phyloP scores from a whole-genome alignment of 2,113 vertebrate species.

The Myotis lucifugus region DNA sequence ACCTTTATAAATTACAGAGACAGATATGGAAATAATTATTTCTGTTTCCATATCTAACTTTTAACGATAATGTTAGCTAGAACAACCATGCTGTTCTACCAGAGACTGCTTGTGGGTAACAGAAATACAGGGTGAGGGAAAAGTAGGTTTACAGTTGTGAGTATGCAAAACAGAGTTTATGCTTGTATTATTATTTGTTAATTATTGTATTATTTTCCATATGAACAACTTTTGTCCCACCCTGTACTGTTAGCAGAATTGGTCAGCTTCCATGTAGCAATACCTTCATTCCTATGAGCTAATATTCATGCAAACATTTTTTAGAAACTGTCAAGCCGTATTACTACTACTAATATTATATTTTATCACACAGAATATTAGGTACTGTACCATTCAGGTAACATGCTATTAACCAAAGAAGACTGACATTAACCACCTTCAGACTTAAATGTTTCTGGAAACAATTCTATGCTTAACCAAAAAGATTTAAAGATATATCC shows the following conservation, averaged over 20 bases:
- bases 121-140: neutral
- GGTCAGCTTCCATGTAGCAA: neutral
- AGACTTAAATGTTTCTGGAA: slow-evolving; percentile 7
- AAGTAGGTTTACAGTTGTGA: neutral
- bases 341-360: neutral
- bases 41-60: neutral
- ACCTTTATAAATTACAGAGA: neutral
- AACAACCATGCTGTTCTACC: neutral
- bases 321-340: neutral
- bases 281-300: neutral
- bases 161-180: neutral
- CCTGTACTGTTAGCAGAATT: neutral
- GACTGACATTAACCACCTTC: neutral
- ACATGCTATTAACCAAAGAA: neutral
- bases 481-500: slow-evolving; percentile 33
- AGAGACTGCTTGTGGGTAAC: neutral
- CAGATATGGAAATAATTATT: neutral
- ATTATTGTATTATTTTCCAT: neutral
- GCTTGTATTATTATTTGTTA: neutral
- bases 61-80: neutral
- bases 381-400: neutral
- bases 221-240: neutral
- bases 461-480: neutral
- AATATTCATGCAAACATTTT: slow-evolving; percentile 4
- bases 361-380: slow-evolving; percentile 10